Evolutionary conservation across 2,797 vertebrate species (phyloP), one percentile per base, ranked within the genome.

Genomic region (Babyrousa celebensis): DNA sequence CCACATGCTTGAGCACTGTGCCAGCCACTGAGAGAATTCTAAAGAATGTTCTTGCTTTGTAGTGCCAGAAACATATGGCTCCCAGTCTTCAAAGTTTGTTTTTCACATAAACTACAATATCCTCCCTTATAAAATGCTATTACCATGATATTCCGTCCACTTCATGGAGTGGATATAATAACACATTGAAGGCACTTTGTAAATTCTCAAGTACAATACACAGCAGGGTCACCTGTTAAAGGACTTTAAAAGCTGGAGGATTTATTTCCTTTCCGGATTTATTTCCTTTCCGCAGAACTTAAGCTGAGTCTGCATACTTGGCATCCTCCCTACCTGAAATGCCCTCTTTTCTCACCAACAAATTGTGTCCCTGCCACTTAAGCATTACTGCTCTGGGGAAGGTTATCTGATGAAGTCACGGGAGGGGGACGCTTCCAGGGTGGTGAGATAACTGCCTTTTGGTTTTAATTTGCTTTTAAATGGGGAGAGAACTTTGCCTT

Each of bases 21-120:
- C 68, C 62, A n/a, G 80, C 68, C 79, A 74, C 68, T 25, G 43
- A 91, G 65, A 85, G 74, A 79, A 92, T 92, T 95, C 72, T 88
- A 48, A 82, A 79, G 80, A 89, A 72, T 20, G 23, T 56, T 92
- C 86, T 84, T 68, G 82, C 48, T 85, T 83, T 68, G 56, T 68
- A 62, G 83, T 0, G 1, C 70, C 36, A 82, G 80, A 94, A 95
- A 60, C 25, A 54, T n/a, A 67, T 40, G 58, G 63, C 72, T 62
- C 29, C 87, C 25, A 56, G 56, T 21, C 40, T 65, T 40, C 85
- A 79, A 60, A 65, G 67, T 89, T 68, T 78, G 79, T 84, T 93
- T 71, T 90, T 32, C 90, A 90, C 52, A 14, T 68, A 92, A 85
- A 85, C 63, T 48, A 48, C 63, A 65, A 32, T 86, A 32, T 83